Evolutionary conservation across 2,113 vertebrate genomes (phyloP).

Genomic region (Ptyas mucosa): DNA sequence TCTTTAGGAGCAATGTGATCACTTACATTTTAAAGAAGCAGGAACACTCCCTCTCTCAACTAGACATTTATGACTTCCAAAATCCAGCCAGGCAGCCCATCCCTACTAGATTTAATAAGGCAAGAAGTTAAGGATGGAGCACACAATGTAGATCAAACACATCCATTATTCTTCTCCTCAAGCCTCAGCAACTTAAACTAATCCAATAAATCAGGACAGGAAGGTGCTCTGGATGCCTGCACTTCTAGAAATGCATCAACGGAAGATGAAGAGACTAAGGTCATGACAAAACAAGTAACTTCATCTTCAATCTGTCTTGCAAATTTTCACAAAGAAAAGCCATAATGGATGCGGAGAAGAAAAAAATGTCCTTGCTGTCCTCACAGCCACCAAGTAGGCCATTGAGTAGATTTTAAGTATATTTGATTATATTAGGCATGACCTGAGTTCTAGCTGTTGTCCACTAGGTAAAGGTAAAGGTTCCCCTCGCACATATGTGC

Average conservation of each 20-base stretch:
- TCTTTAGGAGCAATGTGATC: background rate
- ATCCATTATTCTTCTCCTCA: background rate
- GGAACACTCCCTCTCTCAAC: background rate
- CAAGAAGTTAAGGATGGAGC: background rate
- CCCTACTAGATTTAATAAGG: background rate
- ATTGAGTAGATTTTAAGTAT: background rate
- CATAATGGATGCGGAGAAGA: background rate
- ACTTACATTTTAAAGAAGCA: background rate
- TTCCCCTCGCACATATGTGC: no score
- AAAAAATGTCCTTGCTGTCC: background rate
- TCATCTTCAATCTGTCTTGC: background rate
- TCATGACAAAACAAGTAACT: background rate
- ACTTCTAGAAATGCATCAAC: background rate
- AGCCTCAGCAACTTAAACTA: background rate
- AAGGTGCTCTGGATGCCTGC: background rate
- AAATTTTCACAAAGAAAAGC: background rate
- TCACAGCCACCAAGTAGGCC: background rate
- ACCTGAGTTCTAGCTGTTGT: background rate
- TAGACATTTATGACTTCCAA: background rate
- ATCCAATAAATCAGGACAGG: background rate
- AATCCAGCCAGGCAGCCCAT: background rate
- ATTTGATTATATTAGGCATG: background rate
- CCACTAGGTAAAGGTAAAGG: background rate
- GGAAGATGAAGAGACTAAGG: background rate
- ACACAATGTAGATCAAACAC: background rate